phyloP scores from a whole-genome alignment of 2,113 vertebrate species.

The Lophius piscatorius region DNA sequence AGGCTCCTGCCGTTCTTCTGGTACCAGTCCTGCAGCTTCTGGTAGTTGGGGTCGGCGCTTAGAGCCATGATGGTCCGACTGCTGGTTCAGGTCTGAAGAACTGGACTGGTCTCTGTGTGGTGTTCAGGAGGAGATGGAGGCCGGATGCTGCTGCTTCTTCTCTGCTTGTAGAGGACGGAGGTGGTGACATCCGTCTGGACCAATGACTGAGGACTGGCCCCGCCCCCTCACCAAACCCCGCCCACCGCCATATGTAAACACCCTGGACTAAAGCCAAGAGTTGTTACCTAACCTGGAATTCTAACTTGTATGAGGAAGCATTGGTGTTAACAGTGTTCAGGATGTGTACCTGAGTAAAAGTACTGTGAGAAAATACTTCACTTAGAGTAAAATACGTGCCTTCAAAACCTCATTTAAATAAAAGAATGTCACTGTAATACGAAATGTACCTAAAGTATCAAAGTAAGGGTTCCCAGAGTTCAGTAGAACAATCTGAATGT shows the following conservation, averaged over 20 bases:
- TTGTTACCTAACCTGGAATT: too few relatives aligned
- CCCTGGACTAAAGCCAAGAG: too few relatives aligned
- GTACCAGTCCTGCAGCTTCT: slow-evolving; percentile 87
- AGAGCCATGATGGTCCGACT: slow-evolving; percentile 82
- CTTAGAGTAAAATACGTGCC: too few relatives aligned
- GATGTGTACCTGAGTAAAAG: too few relatives aligned
- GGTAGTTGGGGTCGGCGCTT: slow-evolving; percentile 81
- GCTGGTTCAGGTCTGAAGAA: background rate
- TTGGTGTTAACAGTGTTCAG: too few relatives aligned
- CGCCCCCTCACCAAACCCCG: background rate
- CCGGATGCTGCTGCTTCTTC: background rate
- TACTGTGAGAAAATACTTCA: too few relatives aligned
- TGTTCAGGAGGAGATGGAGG: background rate
- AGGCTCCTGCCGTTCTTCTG: slow-evolving; percentile 76
- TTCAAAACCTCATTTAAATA: too few relatives aligned
- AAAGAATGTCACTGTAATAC: too few relatives aligned
- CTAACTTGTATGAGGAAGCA: too few relatives aligned
- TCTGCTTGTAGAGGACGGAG: background rate
- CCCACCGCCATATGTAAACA: background rate
- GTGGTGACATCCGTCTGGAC: background rate
- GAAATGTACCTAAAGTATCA: too few relatives aligned
- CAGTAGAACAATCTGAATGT: too few relatives aligned
- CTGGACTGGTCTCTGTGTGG: background rate
- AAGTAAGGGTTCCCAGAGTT: too few relatives aligned
- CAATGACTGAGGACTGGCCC: slow-evolving; percentile 18